Conservation (phyloP, 2,888 invertebrate species). For the Ypsolopha scabrella region DNA sequence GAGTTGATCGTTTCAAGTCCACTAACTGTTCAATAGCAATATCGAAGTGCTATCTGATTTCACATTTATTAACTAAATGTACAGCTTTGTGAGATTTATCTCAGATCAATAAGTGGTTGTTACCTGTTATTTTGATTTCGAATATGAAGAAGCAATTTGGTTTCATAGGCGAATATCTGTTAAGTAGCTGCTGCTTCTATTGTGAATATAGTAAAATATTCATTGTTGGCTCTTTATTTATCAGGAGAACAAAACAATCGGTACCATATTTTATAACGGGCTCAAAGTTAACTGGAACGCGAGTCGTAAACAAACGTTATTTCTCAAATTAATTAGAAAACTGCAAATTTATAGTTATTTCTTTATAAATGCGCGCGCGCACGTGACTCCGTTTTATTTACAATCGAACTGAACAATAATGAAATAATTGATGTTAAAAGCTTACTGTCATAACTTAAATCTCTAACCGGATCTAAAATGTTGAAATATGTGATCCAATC, state of each 20-base stretch:
- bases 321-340: constrained; percentile 11
- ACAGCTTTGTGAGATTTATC: too few species aligned
- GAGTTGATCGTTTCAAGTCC: constrained; percentile 6
- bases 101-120: too few species aligned
- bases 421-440: too few species aligned
- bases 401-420: too few species aligned
- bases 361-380: neutral
- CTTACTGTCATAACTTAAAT: too few species aligned
- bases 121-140: too few species aligned
- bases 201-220: too few species aligned
- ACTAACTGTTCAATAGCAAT: neutral
- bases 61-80: constrained; percentile 3
- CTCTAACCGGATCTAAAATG: too few species aligned
- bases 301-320: neutral
- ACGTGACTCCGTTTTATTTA: neutral
- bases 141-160: too few species aligned
- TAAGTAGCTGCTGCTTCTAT: too few species aligned
- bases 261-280: constrained; percentile 8
- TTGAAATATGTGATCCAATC: too few species aligned
- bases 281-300: neutral
- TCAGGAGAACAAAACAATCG: constrained; percentile 6
- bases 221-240: neutral
- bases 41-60: constrained; percentile 2
- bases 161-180: too few species aligned
- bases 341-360: constrained; percentile 8